Base-by-base conservation (phyloP, 2,888 invertebrate genomes). In the Tricholauxania praeusta region DNA sequence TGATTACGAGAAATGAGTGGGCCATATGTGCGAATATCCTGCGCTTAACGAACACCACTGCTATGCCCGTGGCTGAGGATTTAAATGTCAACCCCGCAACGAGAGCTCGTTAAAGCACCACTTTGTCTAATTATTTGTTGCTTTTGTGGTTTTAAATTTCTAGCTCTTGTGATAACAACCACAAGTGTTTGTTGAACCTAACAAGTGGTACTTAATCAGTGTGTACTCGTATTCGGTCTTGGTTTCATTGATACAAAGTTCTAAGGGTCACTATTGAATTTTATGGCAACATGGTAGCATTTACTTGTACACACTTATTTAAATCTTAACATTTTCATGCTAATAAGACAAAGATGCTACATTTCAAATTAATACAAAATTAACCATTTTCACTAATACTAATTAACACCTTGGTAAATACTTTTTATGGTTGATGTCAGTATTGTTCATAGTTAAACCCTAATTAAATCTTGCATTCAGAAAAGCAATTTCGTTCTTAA, bases 1-100 rank as follows among this genome's bases (percentile, higher is more conserved):
- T 77, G 76, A 76, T 77, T 76, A 76, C 76, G 75, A 64, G 57
- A 75, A 76, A 76, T 74, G 76, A 77, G 75, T 72, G 72, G 62
- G 76, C 72, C 77, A 77, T 77, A 76, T 77, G 77, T 77, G 76
- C 77, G 68, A 76, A 77, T 75, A 74, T 59, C 22, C 28, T 28
- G 49, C 15, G 17, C 17, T 7, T 39, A 8, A 39, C 39, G 17
- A 32, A 32, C 51, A 47, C 48, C 49, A 53, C 32, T 15, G 22
- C 63, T 12, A 15, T 14, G 10, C 39, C 14, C 28, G 62, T 15
- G 32, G 48, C 60, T 39, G 14, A 5, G 62, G 60, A 53, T 62
- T 60, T 22, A 70, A 62, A 62, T 70, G 53, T 62, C 52, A 62
- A 69, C 60, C 51, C 49, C 62, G 52, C 60, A 70, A 52, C 19